Base-by-base conservation (phyloP, 2,797 vertebrate species). In the Thunnus albacares region DNA sequence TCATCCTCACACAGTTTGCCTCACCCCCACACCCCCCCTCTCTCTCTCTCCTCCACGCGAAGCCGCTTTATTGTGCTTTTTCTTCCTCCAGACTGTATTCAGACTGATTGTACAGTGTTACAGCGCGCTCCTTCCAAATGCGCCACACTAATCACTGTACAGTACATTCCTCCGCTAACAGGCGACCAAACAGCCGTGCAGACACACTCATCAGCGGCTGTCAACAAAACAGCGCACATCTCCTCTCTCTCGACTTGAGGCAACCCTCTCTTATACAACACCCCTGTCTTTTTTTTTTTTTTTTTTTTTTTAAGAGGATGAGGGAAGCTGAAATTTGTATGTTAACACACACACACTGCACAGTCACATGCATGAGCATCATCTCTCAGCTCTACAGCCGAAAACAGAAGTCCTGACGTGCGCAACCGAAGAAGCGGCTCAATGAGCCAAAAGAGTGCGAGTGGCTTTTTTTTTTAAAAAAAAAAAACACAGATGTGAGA, bases 331-430 rank as follows among this genome's bases (percentile, higher is more conserved):
- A 22, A 35, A 33, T 24, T 22, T 3, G 9, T 2, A n/a, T 62
- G 55, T 60, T 59, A 72, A 51, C 69, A 64, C 69, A 64, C 69
- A 64, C 61, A 41, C 47, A 51, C 13, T 7, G 18, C 47, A 20
- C 47, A 18, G 69, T 51, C 67, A 9, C 62, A 35, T 18, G 12
- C 79, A 51, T 47, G 73, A 77, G 68, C 77, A 20, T 57, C 58
- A 26, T 61, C 6, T 35, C 57, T 62, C 66, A 41, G 28, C 38
- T 51, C 7, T 26, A 59, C 58, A 85, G 71, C 75, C n/a, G 11
- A 60, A 5, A 60, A 58, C 51, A 52, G 6, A 71, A 83, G 87
- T 84, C 86, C 59, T 52, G 69, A 71, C 61, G 83, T 60, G 82
- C 71, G 75, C 84, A 74, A 51, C 75, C 71, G 45, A 62, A 83